Evolutionary conservation across 2,888 invertebrate species (phyloP).

Genomic region (Brenthis daphne): DNA sequence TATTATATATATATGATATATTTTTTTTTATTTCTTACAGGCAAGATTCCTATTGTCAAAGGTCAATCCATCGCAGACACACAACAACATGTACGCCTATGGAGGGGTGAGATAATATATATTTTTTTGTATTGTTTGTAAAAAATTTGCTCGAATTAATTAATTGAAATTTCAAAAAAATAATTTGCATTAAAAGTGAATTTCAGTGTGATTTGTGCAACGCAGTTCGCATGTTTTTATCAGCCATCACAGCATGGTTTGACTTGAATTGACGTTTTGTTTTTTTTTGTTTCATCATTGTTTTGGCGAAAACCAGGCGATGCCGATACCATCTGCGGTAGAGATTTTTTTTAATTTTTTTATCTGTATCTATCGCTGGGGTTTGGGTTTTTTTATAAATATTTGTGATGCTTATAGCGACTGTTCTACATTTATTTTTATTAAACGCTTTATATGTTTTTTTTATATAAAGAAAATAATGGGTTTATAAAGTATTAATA

Average conservation of each 20-base stretch:
- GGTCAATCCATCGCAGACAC: conserved; percentile 99
- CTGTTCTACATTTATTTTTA: conserved; percentile 48
- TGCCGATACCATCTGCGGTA: conserved; percentile 87
- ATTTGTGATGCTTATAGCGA: conserved; percentile 17
- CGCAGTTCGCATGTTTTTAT: conserved; percentile 41
- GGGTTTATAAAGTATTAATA: too few species aligned
- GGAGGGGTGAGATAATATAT: conserved; percentile 87
- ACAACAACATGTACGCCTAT: conserved; percentile 99
- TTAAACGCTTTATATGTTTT: neutral
- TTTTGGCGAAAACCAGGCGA: conserved; percentile 83
- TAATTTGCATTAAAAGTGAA: conserved; percentile 9
- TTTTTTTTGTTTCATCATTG: conserved; percentile 77
- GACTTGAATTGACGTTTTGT: conserved; percentile 59
- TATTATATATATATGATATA: neutral
- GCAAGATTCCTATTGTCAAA: conserved; percentile 98
- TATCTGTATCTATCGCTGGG: conserved; percentile 37
- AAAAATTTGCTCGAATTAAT: conserved; percentile 5
- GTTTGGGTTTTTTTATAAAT: conserved; percentile 30
- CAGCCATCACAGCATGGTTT: conserved; percentile 68
- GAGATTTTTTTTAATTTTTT: conserved; percentile 77
- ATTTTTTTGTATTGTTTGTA: neutral
- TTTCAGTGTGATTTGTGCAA: conserved; percentile 40
- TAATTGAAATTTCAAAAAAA: neutral
- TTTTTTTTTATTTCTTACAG: conserved; percentile 65
- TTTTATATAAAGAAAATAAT: too few species aligned